A percentile compares a stretch with the other conserved stretches of the same genome.
These are phyloP conservation scores for Callopanchax toddi DNA, from an alignment of 2,113 vertebrate species.

Conservation along the genomic window DNA sequence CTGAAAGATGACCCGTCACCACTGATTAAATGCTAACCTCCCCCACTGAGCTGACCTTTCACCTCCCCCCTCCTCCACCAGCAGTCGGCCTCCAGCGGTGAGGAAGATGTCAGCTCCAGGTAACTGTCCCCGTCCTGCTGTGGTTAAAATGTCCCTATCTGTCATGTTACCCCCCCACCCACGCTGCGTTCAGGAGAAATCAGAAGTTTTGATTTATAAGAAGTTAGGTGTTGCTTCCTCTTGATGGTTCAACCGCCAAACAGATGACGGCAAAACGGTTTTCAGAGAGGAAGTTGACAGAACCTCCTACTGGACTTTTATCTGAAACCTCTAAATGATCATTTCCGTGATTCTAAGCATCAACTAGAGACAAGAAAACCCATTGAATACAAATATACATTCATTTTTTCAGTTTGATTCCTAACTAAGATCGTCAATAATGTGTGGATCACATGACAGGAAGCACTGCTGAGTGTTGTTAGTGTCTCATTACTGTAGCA, in stretches of 20 bases:
- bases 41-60: conserved; percentile 22
- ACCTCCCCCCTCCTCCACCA: conserved; percentile 3
- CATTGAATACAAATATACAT: too few species aligned
- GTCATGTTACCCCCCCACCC: conserved; percentile 2
- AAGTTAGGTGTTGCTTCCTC: not conserved
- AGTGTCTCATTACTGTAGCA: conserved; percentile 11
- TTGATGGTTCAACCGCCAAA: not conserved
- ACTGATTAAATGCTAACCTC: not conserved
- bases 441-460: conserved; percentile 6
- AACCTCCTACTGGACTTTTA: not conserved
- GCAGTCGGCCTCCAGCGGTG: conserved; percentile 4
- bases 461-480: conserved; percentile 13
- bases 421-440: too few species aligned
- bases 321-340: not conserved
- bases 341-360: not conserved
- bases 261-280: not conserved
- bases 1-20: conserved; percentile 3
- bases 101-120: conserved; percentile 1
- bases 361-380: too few species aligned
- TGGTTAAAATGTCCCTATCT: conserved; percentile 49
- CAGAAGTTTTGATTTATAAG: too few species aligned
- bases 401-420: too few species aligned
- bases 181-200: too few species aligned
- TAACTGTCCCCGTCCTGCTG: conserved; percentile 38
- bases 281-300: not conserved